Evolutionary conservation across 2,888 invertebrate genomes (phyloP), one percentile per base, ranked within the genome.

Genomic region (Lasioglossum figueresi): DNA sequence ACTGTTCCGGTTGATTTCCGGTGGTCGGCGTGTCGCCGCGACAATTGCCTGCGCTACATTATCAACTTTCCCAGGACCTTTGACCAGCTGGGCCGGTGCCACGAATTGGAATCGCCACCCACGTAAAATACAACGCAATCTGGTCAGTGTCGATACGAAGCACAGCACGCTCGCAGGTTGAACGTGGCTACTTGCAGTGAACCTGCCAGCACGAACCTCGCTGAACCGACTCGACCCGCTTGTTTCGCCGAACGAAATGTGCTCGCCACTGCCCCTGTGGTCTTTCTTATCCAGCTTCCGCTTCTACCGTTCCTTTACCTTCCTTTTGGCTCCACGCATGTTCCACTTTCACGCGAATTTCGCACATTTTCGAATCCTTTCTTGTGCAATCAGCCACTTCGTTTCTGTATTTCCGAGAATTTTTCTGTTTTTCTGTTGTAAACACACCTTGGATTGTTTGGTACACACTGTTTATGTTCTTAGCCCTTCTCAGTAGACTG

Each of bases 71-170:
- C 72, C 72, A 75, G 59, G 56, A 79, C 68, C 79, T 76, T 79
- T 66, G 37, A 43, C 37, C 74, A 12, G n/a, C 40, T n/a, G 5
- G 37, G n/a, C 12, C 27, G 19, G 79, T 12, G 43, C 56, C 66
- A 59, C 76, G 79, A 83, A 87, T 84, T 78, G 89, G 71, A 87
- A 86, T 78, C 84, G 81, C 73, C 73, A 43, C 37, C 43, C 75
- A 78, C 85, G 84, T 89, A 85, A 90, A 90, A 87, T 89, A 90
- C 88, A 86, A 83, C 75, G 85, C 85, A 85, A 91, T 91, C 89
- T 89, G 88, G 87, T 77, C 84, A 70, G 72, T 71, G 85, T 86
- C 88, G 85, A 90, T 90, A 86, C 86, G 83, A 76, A 80, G 75
- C 79, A 59, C 27, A 52, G 68, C 73, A 70, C 77, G 75, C 82